Percentiles rank a stretch among this genome's conserved stretches.
Evolutionary conservation across 2,888 invertebrate species (phyloP).

Genomic region (Trichopria drosophilae): DNA sequence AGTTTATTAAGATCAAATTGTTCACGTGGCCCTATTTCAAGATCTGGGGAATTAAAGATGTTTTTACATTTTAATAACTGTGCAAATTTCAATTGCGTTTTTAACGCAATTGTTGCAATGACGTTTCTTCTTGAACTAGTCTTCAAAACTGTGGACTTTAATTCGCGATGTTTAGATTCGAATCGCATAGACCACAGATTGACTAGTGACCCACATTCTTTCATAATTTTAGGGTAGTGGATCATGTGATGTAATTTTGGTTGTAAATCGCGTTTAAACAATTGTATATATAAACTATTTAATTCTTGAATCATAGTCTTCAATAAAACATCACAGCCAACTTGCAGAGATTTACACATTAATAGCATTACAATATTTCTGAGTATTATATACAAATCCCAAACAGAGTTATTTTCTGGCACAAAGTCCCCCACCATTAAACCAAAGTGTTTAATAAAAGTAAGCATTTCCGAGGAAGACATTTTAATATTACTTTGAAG

Average conservation of each 20-base stretch:
- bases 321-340: constrained; percentile 10
- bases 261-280: constrained; percentile 19
- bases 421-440: constrained; percentile 30
- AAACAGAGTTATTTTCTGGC: constrained; percentile 21
- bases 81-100: constrained; percentile 8
- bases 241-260: constrained; percentile 18
- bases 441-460: constrained; percentile 27
- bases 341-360: constrained; percentile 13
- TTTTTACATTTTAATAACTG: constrained; percentile 5
- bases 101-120: constrained; percentile 8
- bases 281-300: constrained; percentile 3
- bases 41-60: not conserved
- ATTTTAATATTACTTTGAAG: constrained; percentile 24
- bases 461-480: constrained; percentile 30
- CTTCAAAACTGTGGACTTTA: constrained; percentile 7
- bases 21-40: constrained; percentile 13
- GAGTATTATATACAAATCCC: constrained; percentile 25
- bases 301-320: constrained; percentile 23
- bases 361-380: constrained; percentile 20
- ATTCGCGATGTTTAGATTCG: constrained; percentile 22
- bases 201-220: constrained; percentile 13
- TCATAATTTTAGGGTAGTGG: constrained; percentile 13
- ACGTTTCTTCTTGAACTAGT: constrained; percentile 18
- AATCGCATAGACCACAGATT: constrained; percentile 25
- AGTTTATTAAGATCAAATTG: not conserved